Evolutionary conservation across 92 coral and sea anemone species (phyloP), one percentile per base, ranked within the genome.

Genomic region (Porites cylindrica): DNA sequence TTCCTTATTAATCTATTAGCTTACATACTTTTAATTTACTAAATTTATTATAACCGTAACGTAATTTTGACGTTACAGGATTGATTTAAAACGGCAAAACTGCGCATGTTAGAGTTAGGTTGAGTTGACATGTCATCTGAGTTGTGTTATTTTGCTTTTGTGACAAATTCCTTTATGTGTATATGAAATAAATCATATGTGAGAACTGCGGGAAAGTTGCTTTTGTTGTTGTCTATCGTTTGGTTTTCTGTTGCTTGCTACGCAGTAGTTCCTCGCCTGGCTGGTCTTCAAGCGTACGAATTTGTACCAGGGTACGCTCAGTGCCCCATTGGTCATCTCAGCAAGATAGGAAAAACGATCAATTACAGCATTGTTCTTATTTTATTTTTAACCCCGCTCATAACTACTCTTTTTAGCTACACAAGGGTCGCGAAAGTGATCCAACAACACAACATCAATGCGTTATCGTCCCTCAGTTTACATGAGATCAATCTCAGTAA

Each of bases 241-340:
- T 78, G 82, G 82, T 18, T 32, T 3, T 62, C 51, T 78, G 72
- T 78, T 19, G 82, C 82, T 3, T 66, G 69, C n/a, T 61, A 24
- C 72, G 24, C 60, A 1, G 70, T 1, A 10, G 53, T 78, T 6
- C 82, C 82, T 6, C 82, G 72, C 54, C 16, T 78, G 29, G 16
- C 18, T 1, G 71, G 71, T 8, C 29, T 78, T 1, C 71, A 61
- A 17, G 70, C 24, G 4, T 62, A 16, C 17, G 58, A 50, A 7
- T 78, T 78, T 50, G 82, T 62, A n/a, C 82, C 82, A 4, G 82
- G 82, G 14, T 78, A 78, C 82, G 82, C 70, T 21, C 59, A 62
- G 54, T 78, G 82, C 56, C 17, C 69, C 59, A 78, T 78, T 7
- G 71, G 32, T 10, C 82, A 78, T 66, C 16, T 26, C 8, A 78